Base-by-base conservation (phyloP, 30 jellyfish, hydroid and myxozoan genomes). In the Aurelia sp. region DNA sequence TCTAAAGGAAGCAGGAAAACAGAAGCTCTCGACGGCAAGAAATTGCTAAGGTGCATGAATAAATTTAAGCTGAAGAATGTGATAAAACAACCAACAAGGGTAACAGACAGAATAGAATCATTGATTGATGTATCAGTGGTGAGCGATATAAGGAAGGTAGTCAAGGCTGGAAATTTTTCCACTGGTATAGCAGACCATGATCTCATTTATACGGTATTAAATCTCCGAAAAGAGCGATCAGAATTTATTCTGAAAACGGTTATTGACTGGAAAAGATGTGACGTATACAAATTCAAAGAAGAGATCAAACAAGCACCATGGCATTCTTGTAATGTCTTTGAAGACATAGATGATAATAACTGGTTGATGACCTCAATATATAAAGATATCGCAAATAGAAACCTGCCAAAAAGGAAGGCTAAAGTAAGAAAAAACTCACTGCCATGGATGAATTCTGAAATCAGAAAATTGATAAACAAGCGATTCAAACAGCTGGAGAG, bases 401-500 rank as follows among this genome's bases (percentile, higher is more conserved):
- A 33, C 65, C 75, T 78, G 47, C 79, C 89, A 62, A 65, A 50
- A 64, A 78, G 89, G 53, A 78, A 78, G 66, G 89, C 76, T n/a
- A 78, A 63, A 64, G 63, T 44, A 30, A 61, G 76, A 65, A 78
- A 78, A 66, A 57, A 63, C 63, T 57, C 78, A 35, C 76, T 78
- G 48, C 79, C 89, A 78, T 61, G 79, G 89, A 78, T 78, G 53
- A 41, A 78, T 48, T 63, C 78, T 30, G 66, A 78, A 33, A 78
- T 78, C 63, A 78, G 79, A 78, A 78, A 61, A 37, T 78, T 78
- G 76, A 78, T 78, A 57, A 78, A 78, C 89, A 62, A 78, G 66
- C 75, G 79, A 62, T 62, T 61, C 78, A 61, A 61, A 64, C 75
- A 33, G 76, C 79, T 78, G 57, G 68, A 78, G 66, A 64, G 57